Conservation (phyloP, 2,888 invertebrate species). For the Rhamphomyia laevipes region DNA sequence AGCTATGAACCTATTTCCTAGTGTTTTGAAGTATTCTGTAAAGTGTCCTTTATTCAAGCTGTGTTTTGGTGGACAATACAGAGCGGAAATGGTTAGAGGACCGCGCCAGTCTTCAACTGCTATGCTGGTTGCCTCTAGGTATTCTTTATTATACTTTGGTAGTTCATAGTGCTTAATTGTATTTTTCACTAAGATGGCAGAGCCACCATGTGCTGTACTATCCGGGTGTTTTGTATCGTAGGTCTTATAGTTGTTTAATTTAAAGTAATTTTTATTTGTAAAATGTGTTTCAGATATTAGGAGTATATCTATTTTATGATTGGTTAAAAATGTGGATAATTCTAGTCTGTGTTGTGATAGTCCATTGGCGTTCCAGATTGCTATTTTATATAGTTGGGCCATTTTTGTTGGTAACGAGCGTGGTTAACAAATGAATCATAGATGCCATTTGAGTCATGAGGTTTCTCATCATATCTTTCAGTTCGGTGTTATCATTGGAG, state of each 20-base stretch:
- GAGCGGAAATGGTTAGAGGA: not conserved
- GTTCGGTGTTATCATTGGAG: too few relatives aligned
- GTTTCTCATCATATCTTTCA: too few relatives aligned
- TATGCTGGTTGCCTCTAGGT: conserved; percentile 14
- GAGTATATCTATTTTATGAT: conserved; percentile 5
- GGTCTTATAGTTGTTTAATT: conserved; percentile 18
- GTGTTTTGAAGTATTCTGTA: not conserved
- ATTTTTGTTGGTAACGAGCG: too few relatives aligned
- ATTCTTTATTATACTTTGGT: conserved; percentile 7
- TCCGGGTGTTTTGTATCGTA: conserved; percentile 21
- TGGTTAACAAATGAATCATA: too few relatives aligned
- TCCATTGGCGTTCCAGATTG: too few relatives aligned
- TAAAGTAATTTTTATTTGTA: conserved; percentile 11
- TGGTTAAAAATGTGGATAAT: too few relatives aligned
- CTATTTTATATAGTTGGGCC: too few relatives aligned
- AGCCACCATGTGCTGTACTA: conserved; percentile 16
- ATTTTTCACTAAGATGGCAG: conserved; percentile 13
- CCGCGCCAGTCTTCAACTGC: conserved; percentile 6
- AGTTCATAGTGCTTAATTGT: conserved; percentile 11
- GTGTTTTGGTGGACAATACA: not conserved
- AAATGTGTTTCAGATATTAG: conserved; percentile 17
- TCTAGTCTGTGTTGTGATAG: too few relatives aligned
- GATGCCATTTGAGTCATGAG: too few relatives aligned
- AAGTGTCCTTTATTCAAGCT: not conserved
- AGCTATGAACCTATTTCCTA: too few relatives aligned